Evolutionary conservation across 2,113 vertebrate species (phyloP).

Genomic region (Trogon surrucura): DNA sequence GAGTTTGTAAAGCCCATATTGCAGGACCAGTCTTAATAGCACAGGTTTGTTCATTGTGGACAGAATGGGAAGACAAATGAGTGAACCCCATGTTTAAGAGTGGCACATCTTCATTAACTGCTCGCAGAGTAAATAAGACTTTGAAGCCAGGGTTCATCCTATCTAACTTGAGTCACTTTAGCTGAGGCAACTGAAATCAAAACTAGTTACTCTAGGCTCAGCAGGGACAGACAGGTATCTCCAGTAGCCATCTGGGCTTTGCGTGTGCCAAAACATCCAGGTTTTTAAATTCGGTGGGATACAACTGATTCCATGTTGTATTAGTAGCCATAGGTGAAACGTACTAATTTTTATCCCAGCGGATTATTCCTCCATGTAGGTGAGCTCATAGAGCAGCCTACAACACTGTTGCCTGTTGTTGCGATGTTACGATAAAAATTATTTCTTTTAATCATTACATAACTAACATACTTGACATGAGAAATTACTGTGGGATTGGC

Average conservation of each 20-base stretch:
- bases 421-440: neutral
- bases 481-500: neutral
- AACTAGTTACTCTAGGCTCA: neutral
- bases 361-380: neutral
- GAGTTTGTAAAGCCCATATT: slow-evolving; percentile 23
- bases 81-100: slow-evolving; percentile 9
- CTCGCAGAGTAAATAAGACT: slow-evolving; percentile 34
- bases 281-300: neutral
- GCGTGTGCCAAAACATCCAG: neutral
- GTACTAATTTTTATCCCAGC: neutral
- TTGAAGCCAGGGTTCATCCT: slow-evolving; percentile 12
- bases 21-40: neutral
- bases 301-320: neutral
- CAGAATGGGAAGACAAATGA: slow-evolving; percentile 3
- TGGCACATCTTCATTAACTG: slow-evolving; percentile 10
- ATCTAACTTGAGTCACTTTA: slow-evolving; percentile 4
- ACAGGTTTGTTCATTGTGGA: neutral
- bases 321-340: neutral
- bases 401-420: neutral
- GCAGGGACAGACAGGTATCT: neutral
- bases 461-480: neutral
- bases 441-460: neutral
- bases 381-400: neutral
- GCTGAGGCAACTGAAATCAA: neutral
- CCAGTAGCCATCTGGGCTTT: neutral